Evolutionary conservation across 1,140 invertebrate species (phyloP), one percentile per base, ranked within the genome.

Genomic region (Neodiprion lecontei): DNA sequence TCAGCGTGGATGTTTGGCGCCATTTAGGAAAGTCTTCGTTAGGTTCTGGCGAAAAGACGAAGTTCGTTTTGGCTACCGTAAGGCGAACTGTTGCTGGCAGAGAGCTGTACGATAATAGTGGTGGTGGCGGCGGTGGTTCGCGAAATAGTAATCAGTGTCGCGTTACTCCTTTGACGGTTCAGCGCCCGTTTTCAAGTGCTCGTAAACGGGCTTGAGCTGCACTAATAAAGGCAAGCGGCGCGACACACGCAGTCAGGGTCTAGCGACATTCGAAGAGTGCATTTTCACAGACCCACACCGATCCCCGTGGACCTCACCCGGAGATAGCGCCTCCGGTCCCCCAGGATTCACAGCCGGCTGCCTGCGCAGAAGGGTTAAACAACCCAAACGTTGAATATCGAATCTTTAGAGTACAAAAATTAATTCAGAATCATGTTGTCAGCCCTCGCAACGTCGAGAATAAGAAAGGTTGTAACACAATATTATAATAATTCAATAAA

Each of bases 151-250:
- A 81, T 81, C 76, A 81, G 76, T 78, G 76, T 81, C 74, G 67
- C 48, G 74, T 81, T 81, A 77, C 79, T 74, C 72, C 79, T 81
- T 81, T 80, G 79, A 81, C 79, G 79, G 79, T 72, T 75, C 53
- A 76, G 69, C 21, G 77, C 79, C 53, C 0, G 11, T 61, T 61
- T 53, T 61, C n/a, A 80, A 74, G 72, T 61, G 74, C 75, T 80
- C 79, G 77, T 80, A 81, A 81, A 80, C 72, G 53, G 47, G 49
- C 47, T 75, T 61, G 9, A 61, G 53, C 53, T 40, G n/a, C 28
- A 40, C 53, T 61, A 61, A 61, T 61, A 61, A 61, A 61, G n/a
- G 53, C 53, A 61, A 65, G 70, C 72, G 72, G 74, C 74, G 74
- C 68, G 79, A 81, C 75, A 79, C 74, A 78, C 76, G 73, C 76